Conservation (phyloP, 30 jellyfish, hydroid and myxozoan genomes). For the Rhopilema esculentum region DNA sequence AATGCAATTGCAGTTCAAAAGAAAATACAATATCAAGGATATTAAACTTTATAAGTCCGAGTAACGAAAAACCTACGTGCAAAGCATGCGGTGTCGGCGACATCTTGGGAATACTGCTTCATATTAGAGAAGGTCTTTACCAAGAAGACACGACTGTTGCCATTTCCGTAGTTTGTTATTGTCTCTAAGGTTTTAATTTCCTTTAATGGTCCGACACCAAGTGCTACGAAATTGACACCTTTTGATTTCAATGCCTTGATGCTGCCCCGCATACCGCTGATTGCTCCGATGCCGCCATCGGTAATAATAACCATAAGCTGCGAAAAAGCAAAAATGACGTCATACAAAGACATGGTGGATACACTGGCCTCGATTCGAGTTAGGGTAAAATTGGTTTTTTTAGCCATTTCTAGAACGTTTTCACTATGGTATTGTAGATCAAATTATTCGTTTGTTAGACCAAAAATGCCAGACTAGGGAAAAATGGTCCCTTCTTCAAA, state of each 20-base stretch:
- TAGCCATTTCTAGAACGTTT: too few relatives aligned
- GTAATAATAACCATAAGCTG: conserved; percentile 73
- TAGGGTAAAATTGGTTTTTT: too few relatives aligned
- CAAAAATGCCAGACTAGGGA: too few relatives aligned
- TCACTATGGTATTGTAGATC: too few relatives aligned
- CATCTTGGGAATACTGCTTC: conserved; percentile 83
- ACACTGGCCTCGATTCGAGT: too few relatives aligned
- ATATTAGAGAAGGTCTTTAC: conserved; percentile 63
- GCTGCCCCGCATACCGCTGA: conserved; percentile 72
- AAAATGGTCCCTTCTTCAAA: too few relatives aligned
- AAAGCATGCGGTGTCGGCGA: conserved; percentile 85
- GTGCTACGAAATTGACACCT: conserved; percentile 81
- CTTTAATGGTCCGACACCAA: conserved; percentile 80
- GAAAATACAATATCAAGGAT: too few relatives aligned
- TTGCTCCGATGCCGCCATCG: conserved; percentile 73
- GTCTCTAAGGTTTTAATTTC: conserved; percentile 67
- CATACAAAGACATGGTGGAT: neutral
- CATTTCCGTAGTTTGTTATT: conserved; percentile 65
- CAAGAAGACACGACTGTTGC: conserved; percentile 71
- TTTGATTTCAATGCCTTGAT: conserved; percentile 57
- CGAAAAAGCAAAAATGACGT: neutral
- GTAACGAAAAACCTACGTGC: conserved; percentile 69
- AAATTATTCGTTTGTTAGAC: too few relatives aligned
- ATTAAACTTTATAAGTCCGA: neutral
- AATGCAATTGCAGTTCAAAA: neutral